Evolutionary conservation across 2,797 vertebrate genomes (phyloP).

Genomic region (Agapornis canus): DNA sequence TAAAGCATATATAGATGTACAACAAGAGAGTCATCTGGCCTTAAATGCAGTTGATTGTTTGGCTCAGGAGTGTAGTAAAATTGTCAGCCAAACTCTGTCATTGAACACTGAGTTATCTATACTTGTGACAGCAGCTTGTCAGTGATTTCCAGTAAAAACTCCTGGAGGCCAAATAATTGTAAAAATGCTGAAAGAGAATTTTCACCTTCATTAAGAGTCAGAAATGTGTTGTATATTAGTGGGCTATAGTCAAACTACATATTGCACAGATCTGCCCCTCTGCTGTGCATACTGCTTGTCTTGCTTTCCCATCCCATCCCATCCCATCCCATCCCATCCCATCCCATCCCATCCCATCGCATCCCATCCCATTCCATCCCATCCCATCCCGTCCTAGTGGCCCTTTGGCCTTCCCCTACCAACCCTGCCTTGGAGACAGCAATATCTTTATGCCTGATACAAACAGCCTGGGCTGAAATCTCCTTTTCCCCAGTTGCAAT

Average conservation of each 20-base stretch:
- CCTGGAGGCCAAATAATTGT: conserved; percentile 24
- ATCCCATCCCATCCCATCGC: not conserved
- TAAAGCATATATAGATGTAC: conserved; percentile 5
- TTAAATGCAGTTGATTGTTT: conserved; percentile 11
- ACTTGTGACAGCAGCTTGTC: not conserved
- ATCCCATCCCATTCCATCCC: not conserved
- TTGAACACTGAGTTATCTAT: conserved; percentile 14
- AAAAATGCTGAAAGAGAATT: conserved; percentile 15
- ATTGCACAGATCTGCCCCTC: not conserved
- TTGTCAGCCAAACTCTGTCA: conserved; percentile 35
- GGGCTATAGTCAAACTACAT: not conserved
- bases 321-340: not conserved
- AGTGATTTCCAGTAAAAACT: conserved; percentile 34
- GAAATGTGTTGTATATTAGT: not conserved
- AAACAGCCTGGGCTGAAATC: not conserved
- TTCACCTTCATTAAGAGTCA: not conserved
- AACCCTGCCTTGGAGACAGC: not conserved
- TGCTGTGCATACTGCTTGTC: not conserved
- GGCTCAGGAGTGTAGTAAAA: conserved; percentile 44
- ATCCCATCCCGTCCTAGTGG: not conserved
- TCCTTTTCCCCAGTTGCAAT: not conserved
- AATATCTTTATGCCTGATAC: not conserved
- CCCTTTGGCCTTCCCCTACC: not conserved
- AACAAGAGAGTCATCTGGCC: conserved; percentile 49
- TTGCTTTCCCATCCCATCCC: not conserved